These are phyloP conservation scores for Uloborus diversus DNA, from an alignment of 1,140 invertebrate species.

Conservation along the genomic window DNA sequence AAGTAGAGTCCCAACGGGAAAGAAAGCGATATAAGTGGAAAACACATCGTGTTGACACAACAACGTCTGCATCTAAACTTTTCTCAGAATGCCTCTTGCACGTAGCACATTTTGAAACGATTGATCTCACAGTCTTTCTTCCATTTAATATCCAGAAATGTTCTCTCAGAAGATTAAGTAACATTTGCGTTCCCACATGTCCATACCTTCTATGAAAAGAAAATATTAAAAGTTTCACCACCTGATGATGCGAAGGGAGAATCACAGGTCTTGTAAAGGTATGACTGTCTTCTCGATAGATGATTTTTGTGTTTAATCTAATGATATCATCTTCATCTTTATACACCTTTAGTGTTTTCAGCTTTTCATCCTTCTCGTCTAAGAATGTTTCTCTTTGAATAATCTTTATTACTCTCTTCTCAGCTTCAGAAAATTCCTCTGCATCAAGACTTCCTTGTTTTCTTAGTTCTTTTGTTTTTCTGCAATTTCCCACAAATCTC, in stretches of 20 bases:
- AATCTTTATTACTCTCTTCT: conserved; percentile 22
- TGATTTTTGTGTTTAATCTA: conserved; percentile 4
- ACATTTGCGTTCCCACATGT: conserved; percentile 1
- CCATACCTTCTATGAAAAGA: background rate
- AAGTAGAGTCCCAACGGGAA: too few species aligned
- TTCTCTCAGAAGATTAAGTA: background rate
- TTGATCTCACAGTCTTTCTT: background rate
- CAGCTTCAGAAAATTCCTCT: conserved; percentile 28
- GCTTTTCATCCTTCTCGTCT: conserved; percentile 16
- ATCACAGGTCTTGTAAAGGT: background rate
- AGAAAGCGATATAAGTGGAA: too few species aligned
- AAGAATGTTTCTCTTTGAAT: conserved; percentile 4
- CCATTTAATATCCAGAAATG: conserved; percentile 21
- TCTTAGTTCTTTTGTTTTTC: conserved; percentile 4
- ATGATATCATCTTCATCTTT: conserved; percentile 15
- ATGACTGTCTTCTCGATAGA: background rate
- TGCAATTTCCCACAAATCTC: background rate
- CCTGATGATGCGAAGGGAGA: conserved; percentile 6
- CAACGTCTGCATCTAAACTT: conserved; percentile 2
- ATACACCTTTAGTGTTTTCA: conserved; percentile 1
- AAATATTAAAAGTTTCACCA: background rate
- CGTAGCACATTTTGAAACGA: conserved; percentile 3
- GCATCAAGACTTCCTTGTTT: conserved; percentile 3
- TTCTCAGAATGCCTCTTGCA: background rate
- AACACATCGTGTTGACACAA: too few species aligned